These are phyloP conservation scores for Zaprionus africanus DNA, from an alignment of 1,140 invertebrate species.

Conservation along the genomic window DNA sequence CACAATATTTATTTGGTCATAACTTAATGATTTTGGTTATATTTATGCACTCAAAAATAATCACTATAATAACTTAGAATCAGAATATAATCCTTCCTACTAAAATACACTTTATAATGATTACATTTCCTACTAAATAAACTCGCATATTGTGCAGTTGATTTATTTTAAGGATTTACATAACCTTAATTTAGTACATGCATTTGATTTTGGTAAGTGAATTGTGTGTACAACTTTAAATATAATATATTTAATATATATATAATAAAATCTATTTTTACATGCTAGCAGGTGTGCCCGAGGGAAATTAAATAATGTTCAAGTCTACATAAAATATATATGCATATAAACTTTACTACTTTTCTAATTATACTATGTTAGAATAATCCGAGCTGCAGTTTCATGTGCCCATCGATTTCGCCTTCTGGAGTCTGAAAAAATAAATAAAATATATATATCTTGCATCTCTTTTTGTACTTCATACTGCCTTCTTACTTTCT, in stretches of 20 bases:
- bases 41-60: too few relatives aligned
- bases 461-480: not conserved
- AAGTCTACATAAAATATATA: not conserved
- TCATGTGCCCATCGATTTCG: conserved; percentile 72
- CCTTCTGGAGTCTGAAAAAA: conserved; percentile 70
- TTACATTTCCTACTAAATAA: too few relatives aligned
- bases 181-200: not conserved
- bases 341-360: not conserved
- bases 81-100: too few relatives aligned
- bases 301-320: not conserved
- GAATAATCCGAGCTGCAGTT: not conserved
- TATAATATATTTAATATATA: not conserved
- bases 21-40: too few relatives aligned
- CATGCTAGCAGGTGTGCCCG: not conserved
- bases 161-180: not conserved
- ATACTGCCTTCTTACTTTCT: conserved; percentile 85
- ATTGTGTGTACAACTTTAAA: not conserved
- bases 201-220: not conserved
- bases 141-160: not conserved
- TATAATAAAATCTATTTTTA: not conserved
- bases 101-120: too few relatives aligned
- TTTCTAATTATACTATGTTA: not conserved
- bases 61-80: too few relatives aligned
- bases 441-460: not conserved
- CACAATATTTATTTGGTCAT: too few relatives aligned